Base-by-base conservation (phyloP, 2,113 vertebrate species). In the Cichladusa arquata region DNA sequence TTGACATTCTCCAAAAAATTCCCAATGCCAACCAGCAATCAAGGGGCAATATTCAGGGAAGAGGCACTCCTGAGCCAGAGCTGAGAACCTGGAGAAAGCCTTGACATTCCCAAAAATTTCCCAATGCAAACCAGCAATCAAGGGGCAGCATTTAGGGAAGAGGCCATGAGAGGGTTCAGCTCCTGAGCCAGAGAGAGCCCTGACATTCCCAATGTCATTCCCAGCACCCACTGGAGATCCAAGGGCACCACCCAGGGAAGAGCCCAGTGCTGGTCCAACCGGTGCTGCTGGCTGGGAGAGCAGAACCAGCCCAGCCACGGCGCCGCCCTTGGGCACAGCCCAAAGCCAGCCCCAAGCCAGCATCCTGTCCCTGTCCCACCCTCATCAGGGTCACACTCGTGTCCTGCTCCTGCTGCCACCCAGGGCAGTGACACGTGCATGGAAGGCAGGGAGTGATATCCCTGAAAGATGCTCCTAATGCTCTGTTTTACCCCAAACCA, bases 341-440 rank as follows among this genome's bases (percentile, higher is more conserved):
- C 62, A 23, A 5, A 36, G 10, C 57, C 66, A 64, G 25, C 58
- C 31, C 50, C 15, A 2, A 17, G 1, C 65, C 40, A 13, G 36
- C 33, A 44, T 36, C 22, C 44, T 9, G 50, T 8, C 61, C 54
- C 54, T 11, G 22, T 67, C 34, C 60, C 93, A 29, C 26, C 6
- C 34, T 0, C 1, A 23, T 50, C 13, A 19, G 36, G 47, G 81
- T 45, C 17, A 62, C 48, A 4, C 12, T 18, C 11, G 0, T 31
- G 40, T 13, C 73, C 48, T 28, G 4, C 5, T 13, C 78, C 18
- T 0, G 1, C 40, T n/a, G 13, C 9, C 5, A 5, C 16, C 29
- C 8, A 12, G 25, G 33, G 28, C 34, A 8, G 42, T 1, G 23
- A 19, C 25, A 33, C 1, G 2, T 2, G 26, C 0, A 1, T 3